These are phyloP conservation scores for Trichogramma evanescens DNA, from an alignment of 2,888 invertebrate genomes.

Conservation along the genomic window DNA sequence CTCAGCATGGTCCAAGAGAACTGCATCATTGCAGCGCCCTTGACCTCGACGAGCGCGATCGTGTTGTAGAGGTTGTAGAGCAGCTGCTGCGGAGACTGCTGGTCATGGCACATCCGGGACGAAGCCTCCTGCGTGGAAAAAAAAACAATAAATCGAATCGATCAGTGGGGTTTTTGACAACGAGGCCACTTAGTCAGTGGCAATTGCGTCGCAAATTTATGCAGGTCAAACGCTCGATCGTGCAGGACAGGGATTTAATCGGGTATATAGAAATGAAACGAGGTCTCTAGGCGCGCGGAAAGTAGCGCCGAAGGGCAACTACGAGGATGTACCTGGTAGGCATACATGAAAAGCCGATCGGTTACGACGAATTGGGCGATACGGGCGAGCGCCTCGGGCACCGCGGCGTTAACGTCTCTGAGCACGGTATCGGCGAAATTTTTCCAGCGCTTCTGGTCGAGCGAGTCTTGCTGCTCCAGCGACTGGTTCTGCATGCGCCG, in stretches of 20 bases:
- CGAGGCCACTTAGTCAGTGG: too few relatives aligned
- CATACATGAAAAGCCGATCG: constrained; percentile 61
- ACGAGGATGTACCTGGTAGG: constrained; percentile 54
- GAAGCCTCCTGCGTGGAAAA: constrained; percentile 57
- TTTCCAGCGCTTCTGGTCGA: constrained; percentile 52
- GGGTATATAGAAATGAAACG: background rate
- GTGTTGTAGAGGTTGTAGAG: constrained; percentile 75
- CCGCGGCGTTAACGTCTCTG: constrained; percentile 56
- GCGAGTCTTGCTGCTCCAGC: constrained; percentile 37
- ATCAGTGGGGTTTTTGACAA: background rate
- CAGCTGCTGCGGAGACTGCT: constrained; percentile 76
- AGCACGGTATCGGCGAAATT: constrained; percentile 63
- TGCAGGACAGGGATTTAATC: too few relatives aligned
- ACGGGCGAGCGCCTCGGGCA: constrained; percentile 53
- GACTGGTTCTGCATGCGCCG: constrained; percentile 53
- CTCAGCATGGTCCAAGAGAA: constrained; percentile 80
- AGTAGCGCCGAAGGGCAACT: background rate
- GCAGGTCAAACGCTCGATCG: too few relatives aligned
- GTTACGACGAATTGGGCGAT: constrained; percentile 58
- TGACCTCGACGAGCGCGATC: constrained; percentile 74
- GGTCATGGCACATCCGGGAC: constrained; percentile 62
- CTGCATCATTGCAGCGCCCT: constrained; percentile 83
- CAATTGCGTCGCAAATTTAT: too few relatives aligned
- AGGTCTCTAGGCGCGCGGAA: background rate
- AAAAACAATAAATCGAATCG: background rate